Evolutionary conservation across 2,888 invertebrate species (phyloP).

Genomic region (Trichopria drosophilae): DNA sequence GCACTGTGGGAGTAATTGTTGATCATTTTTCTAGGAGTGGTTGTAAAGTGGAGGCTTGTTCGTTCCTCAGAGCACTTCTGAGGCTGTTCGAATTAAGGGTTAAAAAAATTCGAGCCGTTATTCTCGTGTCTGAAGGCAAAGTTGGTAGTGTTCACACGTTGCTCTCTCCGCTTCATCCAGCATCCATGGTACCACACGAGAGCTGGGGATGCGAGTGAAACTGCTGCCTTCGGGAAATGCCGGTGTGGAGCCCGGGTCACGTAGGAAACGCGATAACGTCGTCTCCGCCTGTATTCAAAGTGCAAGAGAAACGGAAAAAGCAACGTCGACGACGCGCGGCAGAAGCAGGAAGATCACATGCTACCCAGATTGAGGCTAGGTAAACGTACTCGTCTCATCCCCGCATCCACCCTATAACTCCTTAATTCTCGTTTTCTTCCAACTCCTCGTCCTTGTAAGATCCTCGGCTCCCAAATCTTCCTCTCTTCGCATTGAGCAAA

Average conservation of each 20-base stretch:
- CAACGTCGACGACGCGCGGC: slow-evolving; percentile 24
- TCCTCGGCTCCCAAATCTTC: slow-evolving; percentile 26
- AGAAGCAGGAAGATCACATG: slow-evolving; percentile 45
- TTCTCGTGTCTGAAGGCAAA: no score
- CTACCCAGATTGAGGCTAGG: slow-evolving; percentile 50
- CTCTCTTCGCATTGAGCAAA: slow-evolving; percentile 44
- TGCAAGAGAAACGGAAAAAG: slow-evolving; percentile 38
- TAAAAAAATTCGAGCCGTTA: no score
- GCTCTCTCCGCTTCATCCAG: no score
- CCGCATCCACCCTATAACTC: slow-evolving; percentile 25
- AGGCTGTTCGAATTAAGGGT: no score
- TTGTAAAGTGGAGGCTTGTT: no score
- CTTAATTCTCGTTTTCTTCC: slow-evolving; percentile 19
- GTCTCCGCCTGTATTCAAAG: slow-evolving; percentile 44
- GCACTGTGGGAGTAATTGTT: no score
- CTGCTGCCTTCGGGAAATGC: slow-evolving; percentile 41
- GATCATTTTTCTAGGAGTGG: no score
- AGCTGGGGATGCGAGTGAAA: no score
- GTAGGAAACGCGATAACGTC: slow-evolving; percentile 49
- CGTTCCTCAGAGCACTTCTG: no score
- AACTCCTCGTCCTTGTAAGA: slow-evolving; percentile 28
- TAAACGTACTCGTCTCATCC: slow-evolving; percentile 47
- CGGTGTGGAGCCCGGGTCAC: slow-evolving; percentile 44
- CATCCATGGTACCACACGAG: no score
- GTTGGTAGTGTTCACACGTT: no score